These are phyloP conservation scores for Progne subis DNA, from an alignment of 2,113 vertebrate species.

Conservation along the genomic window DNA sequence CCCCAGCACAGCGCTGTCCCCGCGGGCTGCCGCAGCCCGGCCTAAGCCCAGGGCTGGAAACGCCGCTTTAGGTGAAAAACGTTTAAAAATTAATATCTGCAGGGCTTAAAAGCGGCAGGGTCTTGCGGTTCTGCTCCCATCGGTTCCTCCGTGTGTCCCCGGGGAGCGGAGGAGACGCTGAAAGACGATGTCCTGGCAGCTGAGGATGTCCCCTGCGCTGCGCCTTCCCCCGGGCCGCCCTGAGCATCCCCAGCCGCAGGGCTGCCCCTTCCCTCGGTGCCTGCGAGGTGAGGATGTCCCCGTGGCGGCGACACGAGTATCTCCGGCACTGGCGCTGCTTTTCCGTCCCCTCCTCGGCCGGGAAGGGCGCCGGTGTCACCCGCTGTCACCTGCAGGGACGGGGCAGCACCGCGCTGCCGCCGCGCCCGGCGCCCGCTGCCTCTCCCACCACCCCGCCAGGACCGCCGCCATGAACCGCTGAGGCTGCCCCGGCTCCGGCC, in stretches of 20 bases:
- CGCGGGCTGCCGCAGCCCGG: not conserved
- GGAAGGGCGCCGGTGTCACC: not conserved
- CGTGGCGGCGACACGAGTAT: fast-evolving
- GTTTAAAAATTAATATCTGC: fast-evolving
- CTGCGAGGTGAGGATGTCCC: not conserved
- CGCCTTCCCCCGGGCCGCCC: not conserved
- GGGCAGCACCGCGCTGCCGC: too few species aligned
- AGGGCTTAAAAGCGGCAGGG: not conserved
- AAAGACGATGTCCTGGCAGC: not conserved
- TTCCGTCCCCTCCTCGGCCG: not conserved
- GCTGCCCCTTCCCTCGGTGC: fast-evolving
- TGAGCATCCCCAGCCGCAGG: not conserved
- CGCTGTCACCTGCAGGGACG: not conserved
- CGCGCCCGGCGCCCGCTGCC: too few species aligned
- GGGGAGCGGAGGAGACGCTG: fast-evolving
- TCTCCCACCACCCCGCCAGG: too few species aligned
- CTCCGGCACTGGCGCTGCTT: not conserved
- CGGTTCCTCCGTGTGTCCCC: not conserved
- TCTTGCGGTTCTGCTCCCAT: not conserved
- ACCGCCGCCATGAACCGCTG: fast-evolving
- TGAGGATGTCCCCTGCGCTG: not conserved
- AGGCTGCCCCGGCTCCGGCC: fast-evolving
- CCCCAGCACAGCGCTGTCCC: not conserved
- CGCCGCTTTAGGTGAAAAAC: not conserved
- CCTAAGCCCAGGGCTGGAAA: not conserved